These are phyloP conservation scores for Brachionus asplanchnoidis DNA, from an alignment of 1,140 invertebrate genomes.

Conservation along the genomic window DNA sequence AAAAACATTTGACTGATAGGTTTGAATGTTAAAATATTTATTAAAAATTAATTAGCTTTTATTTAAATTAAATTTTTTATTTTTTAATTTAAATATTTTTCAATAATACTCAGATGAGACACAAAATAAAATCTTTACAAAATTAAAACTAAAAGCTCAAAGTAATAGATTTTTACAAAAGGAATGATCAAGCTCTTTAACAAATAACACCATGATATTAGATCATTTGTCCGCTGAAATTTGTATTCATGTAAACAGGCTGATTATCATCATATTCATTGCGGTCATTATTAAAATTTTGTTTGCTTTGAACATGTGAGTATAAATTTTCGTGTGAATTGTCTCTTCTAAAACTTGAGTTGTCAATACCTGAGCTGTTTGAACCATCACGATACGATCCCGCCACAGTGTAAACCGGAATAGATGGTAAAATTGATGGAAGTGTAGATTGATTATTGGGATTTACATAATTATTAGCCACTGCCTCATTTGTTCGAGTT, in stretches of 20 bases:
- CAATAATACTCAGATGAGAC: not conserved
- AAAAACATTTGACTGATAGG: no score
- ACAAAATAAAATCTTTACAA: not conserved
- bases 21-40: no score
- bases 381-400: not conserved
- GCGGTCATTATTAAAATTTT: not conserved
- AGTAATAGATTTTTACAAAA: not conserved
- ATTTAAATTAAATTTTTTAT: no score
- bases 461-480: not conserved
- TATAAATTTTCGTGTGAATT: constrained; percentile 13
- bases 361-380: not conserved
- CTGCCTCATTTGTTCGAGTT: not conserved
- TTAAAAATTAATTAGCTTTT: no score
- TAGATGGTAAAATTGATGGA: not conserved
- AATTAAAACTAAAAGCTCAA: not conserved
- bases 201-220: not conserved
- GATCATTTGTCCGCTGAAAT: not conserved
- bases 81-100: no score
- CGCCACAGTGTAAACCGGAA: constrained; percentile 7
- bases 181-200: not conserved
- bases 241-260: constrained; percentile 20
- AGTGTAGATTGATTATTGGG: not conserved
- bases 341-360: constrained; percentile 33
- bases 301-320: not conserved
- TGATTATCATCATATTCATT: constrained; percentile 9